A percentile compares a stretch with the other conserved stretches of the same genome.
Conservation (phyloP, 2,888 invertebrate species). For the Rhopalosiphum nymphaeae region DNA sequence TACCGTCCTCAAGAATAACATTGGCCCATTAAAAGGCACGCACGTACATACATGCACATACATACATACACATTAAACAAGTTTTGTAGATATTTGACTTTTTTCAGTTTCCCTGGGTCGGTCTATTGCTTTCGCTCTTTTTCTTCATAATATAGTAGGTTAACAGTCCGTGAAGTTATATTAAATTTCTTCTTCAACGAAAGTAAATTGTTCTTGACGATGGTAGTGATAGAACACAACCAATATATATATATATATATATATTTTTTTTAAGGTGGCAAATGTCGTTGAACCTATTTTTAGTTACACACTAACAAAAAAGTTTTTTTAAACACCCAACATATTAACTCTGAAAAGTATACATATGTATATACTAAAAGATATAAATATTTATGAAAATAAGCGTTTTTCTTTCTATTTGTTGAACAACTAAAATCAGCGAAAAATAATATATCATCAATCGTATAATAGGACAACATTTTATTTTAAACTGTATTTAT, state of each 20-base stretch:
- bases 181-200: neutral
- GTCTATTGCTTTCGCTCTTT: neutral
- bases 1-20: constrained; percentile 36
- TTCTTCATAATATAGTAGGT: neutral
- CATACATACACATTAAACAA: neutral
- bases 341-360: neutral
- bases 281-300: neutral
- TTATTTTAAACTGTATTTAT: neutral
- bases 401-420: neutral
- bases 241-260: neutral
- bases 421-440: neutral
- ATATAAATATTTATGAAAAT: neutral
- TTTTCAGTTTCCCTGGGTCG: neutral
- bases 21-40: constrained; percentile 25
- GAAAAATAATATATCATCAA: neutral
- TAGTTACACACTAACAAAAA: neutral
- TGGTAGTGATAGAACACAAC: neutral
- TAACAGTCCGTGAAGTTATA: neutral
- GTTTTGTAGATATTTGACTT: constrained; percentile 4
- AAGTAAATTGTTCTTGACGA: neutral
- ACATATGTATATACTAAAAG: no score
- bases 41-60: neutral
- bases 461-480: neutral
- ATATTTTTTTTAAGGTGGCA: neutral
- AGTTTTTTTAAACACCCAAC: neutral